Evolutionary conservation across 2,888 invertebrate species (phyloP), one percentile per base, ranked within the genome.

Genomic region (Cephus pygmeus): DNA sequence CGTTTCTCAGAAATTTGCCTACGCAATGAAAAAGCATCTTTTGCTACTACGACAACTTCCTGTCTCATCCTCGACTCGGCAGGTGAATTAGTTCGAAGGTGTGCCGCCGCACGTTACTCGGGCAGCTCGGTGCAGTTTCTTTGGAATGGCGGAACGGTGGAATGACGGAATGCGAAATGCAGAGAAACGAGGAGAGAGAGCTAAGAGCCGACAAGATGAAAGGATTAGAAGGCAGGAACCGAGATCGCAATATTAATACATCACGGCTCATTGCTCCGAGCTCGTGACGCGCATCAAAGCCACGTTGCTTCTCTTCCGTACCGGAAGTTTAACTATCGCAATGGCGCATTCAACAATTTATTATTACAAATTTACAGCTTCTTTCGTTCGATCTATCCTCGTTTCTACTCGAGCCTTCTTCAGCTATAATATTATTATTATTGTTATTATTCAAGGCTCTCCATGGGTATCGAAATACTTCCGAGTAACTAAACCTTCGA

Each of bases 201-300:
- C 69, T 34, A 77, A 11, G 73, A 78, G 80, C 77, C 79, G 81
- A 79, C 80, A 74, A 79, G 81, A 81, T 81, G 79, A 80, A 81
- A 81, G 81, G 75, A 69, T 30, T n/a, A 75, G 77, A 73, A 75
- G n/a, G 69, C 75, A 75, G 73, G 56, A 80, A 75, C 74, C 78
- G 73, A 76, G 75, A 80, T 80, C 79, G 79, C 80, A 79, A 80
- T 81, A 80, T 80, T 80, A 80, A 81, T 81, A 78, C 79, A 81
- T 81, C 75, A 73, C 75, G 79, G 79, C 79, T 76, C 79, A 78
- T 76, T 76, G 75, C 78, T 71, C 79, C 35, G 36, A 74, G 35
- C 9, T 74, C 35, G 34, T 30, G 31, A 34, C 36, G 74, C 31
- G 74, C 74, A 33, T 74, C 35, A 35, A 74, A 74, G 74, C n/a